Percentiles rank a stretch among this genome's conserved stretches.
Conservation (phyloP, 1,140 invertebrate genomes). For the Achroia grisella region DNA sequence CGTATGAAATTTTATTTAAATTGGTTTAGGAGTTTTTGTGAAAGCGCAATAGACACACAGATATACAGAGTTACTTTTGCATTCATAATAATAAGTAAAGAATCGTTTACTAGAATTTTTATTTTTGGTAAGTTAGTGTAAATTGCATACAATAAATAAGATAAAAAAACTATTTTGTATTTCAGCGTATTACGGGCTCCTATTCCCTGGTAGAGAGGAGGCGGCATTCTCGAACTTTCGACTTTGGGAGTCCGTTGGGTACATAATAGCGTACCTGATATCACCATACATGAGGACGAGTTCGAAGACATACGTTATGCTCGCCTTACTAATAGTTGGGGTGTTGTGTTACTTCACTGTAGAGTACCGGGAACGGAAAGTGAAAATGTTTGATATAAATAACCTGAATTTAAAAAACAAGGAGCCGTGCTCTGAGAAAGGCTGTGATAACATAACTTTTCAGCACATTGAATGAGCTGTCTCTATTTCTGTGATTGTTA, state of each 20-base stretch:
- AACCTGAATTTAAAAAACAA: conserved; percentile 24
- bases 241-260: conserved; percentile 92
- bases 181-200: conserved; percentile 88
- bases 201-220: conserved; percentile 90
- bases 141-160: neutral
- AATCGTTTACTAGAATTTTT: too few relatives aligned
- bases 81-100: too few relatives aligned
- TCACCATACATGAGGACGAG: conserved; percentile 86
- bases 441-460: conserved; percentile 53
- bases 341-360: conserved; percentile 78
- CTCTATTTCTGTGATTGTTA: too few relatives aligned
- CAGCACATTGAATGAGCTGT: conserved; percentile 21
- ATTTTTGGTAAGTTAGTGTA: conserved; percentile 1
- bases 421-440: conserved; percentile 22
- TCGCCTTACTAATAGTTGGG: conserved; percentile 82
- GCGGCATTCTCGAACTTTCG: conserved; percentile 95
- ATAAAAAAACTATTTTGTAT: conserved; percentile 5
- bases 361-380: conserved; percentile 45
- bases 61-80: too few relatives aligned
- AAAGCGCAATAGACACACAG: too few relatives aligned
- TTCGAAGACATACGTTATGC: conserved; percentile 84
- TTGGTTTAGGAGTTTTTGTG: too few relatives aligned
- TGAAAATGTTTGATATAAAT: conserved; percentile 27
- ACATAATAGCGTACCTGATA: conserved; percentile 88
- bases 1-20: too few relatives aligned